Evolutionary conservation across 2,888 invertebrate species (phyloP).

Genomic region (Chromoteleia sp.): DNA sequence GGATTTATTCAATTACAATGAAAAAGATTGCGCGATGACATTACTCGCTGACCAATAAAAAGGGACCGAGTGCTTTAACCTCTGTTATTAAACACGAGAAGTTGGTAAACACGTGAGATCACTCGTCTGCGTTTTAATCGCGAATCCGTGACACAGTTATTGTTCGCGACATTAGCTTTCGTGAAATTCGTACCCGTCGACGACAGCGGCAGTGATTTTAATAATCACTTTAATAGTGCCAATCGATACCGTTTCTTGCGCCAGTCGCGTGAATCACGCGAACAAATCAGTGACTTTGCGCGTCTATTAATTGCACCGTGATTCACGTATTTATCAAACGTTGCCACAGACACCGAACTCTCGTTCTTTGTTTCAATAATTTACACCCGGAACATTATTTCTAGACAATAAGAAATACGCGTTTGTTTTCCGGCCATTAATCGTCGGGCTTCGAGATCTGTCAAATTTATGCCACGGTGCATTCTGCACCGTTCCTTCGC

Average conservation of each 20-base stretch:
- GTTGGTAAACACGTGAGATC: conserved; percentile 23
- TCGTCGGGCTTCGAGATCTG: not conserved
- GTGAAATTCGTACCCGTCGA: not conserved
- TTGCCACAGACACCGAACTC: not conserved
- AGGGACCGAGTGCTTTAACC: conserved; percentile 15
- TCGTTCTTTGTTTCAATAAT: conserved; percentile 9
- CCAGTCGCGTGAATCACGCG: conserved; percentile 8
- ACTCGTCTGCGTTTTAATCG: not conserved
- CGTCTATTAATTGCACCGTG: conserved; percentile 6
- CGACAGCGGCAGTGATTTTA: too few species aligned
- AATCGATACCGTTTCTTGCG: too few species aligned
- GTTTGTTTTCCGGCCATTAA: not conserved
- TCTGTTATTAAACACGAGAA: conserved; percentile 30
- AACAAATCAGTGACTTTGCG: not conserved
- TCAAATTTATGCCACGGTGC: conserved; percentile 4
- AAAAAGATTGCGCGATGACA: conserved; percentile 12
- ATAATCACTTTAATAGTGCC: too few species aligned
- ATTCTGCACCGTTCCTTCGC: not conserved
- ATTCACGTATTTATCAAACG: not conserved
- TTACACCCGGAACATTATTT: not conserved
- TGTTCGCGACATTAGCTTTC: not conserved
- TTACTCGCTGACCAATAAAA: conserved; percentile 13
- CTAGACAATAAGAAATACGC: not conserved
- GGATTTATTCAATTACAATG: conserved; percentile 27
- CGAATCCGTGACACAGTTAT: conserved; percentile 13